phyloP scores from a whole-genome alignment of 2,113 vertebrate genomes.

The Hippocampus zosterae region DNA sequence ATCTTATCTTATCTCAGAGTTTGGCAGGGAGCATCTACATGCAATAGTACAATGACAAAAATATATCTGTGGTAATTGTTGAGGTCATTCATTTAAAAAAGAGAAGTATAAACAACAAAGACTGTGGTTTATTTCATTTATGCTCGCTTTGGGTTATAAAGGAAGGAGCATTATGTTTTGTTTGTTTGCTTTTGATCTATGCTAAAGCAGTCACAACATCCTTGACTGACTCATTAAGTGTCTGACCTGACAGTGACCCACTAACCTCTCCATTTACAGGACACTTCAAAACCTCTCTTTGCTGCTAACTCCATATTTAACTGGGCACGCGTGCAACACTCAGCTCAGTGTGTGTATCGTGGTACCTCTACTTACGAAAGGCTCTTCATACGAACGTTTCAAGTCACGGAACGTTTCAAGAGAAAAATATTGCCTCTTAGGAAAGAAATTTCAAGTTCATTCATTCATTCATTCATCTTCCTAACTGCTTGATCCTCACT shows the following conservation, averaged over 20 bases:
- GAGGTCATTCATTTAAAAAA: not conserved
- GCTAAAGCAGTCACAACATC: conserved; percentile 17
- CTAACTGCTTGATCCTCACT: no score
- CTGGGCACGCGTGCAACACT: not conserved
- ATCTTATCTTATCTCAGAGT: conserved; percentile 39
- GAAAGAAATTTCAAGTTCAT: no score
- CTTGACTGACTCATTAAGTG: conserved; percentile 16
- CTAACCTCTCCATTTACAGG: conserved; percentile 15
- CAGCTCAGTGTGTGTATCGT: not conserved
- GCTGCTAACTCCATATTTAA: conserved; percentile 24
- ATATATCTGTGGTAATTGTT: conserved; percentile 1
- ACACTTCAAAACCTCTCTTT: conserved; percentile 5
- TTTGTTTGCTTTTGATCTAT: not conserved
- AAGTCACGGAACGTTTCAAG: no score
- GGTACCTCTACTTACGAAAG: no score
- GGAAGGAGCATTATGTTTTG: not conserved
- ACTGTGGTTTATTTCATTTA: not conserved
- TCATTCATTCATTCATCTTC: no score
- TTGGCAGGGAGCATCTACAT: conserved; percentile 2
- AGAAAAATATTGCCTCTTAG: no score
- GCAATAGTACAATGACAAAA: conserved; percentile 1
- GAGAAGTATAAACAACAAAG: not conserved
- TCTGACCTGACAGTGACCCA: conserved; percentile 37
- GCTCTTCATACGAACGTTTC: no score
- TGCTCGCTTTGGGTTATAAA: not conserved